Conservation (phyloP, 1,140 invertebrate genomes). For the Triops cancriformis region DNA sequence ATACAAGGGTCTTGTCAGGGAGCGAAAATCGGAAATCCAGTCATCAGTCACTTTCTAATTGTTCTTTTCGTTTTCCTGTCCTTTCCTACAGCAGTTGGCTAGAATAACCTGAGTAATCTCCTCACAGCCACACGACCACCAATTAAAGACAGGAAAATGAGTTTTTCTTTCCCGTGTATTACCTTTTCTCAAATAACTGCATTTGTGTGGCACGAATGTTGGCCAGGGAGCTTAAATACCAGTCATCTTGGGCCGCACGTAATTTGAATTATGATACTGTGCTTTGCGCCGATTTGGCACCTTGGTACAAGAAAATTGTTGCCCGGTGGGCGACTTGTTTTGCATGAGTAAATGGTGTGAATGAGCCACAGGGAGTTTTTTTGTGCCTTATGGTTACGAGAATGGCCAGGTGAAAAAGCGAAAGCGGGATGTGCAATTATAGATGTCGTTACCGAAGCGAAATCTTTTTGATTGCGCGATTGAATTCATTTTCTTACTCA, state of each 20-base stretch:
- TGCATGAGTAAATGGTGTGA: not conserved
- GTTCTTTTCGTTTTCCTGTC: not conserved
- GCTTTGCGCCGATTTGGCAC: not conserved
- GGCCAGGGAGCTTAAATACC: not conserved
- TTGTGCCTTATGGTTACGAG: not conserved
- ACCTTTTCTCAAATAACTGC: no score
- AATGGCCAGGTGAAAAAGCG: no score
- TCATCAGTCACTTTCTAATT: not conserved
- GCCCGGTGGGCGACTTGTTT: not conserved
- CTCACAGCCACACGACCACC: no score
- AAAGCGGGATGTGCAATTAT: no score
- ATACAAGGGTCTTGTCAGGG: not conserved
- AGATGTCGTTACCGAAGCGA: no score
- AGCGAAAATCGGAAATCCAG: not conserved
- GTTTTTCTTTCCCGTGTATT: no score
- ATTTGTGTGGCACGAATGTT: not conserved
- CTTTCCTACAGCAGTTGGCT: not conserved
- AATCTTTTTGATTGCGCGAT: no score
- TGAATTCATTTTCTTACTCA: no score
- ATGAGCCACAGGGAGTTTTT: not conserved
- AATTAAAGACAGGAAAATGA: no score
- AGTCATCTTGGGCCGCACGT: not conserved
- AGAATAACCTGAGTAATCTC: no score
- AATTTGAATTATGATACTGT: not conserved
- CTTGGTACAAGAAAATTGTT: not conserved